These are phyloP conservation scores for Papilio dardanus DNA, from an alignment of 1,140 invertebrate species.

Conservation along the genomic window DNA sequence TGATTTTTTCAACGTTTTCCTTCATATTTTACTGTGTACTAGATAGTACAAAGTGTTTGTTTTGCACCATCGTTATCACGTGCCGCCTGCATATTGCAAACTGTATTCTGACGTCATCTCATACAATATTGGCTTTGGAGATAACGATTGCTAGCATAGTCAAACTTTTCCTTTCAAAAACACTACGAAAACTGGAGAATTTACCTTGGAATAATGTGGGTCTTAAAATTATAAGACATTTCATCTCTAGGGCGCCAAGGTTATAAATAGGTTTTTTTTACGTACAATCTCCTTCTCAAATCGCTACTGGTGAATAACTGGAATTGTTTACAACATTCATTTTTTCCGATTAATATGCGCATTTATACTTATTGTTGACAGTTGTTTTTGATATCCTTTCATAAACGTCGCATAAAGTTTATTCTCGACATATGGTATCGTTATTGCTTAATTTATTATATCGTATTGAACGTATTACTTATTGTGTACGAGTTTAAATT, in stretches of 20 bases:
- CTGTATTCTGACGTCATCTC: constrained; percentile 11
- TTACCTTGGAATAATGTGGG: background rate
- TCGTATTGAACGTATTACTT: background rate
- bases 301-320: background rate
- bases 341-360: background rate
- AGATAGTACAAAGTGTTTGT: background rate
- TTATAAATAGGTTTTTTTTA: no score
- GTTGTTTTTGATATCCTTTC: background rate
- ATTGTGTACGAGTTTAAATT: background rate
- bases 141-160: background rate
- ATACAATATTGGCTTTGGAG: background rate
- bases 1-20: constrained; percentile 3
- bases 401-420: background rate
- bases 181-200: background rate
- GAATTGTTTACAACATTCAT: background rate
- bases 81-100: constrained; percentile 21
- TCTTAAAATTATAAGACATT: background rate
- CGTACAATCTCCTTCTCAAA: no score
- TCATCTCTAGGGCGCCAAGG: no score
- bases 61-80: constrained; percentile 15
- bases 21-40: background rate
- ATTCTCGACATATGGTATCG: background rate
- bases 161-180: background rate
- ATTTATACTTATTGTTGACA: background rate
- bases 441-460: background rate